Base-by-base conservation (phyloP, 1,140 invertebrate species). In the Araneus ventricosus region DNA sequence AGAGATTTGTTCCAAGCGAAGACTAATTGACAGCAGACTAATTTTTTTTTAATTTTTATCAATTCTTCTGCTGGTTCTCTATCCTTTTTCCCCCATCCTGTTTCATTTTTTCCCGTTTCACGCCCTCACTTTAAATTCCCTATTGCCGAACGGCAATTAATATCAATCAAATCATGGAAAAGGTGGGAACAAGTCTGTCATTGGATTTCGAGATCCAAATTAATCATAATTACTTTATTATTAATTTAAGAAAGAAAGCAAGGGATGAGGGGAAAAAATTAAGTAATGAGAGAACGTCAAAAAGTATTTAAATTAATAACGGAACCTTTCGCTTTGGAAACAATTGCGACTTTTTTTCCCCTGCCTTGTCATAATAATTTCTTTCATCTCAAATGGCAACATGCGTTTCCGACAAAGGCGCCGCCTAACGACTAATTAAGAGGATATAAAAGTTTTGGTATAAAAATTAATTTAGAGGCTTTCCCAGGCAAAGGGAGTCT, bases 231-330 rank as follows among this genome's bases (percentile, higher is more conserved):
- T 92, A 92, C 82, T 92, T 92, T 92, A 87, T 92, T 87, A 92
- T 92, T 92, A 92, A 92, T 92, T 92, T 87, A 92, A 92, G 90
- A 92, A 92, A 92, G 63, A 87, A 59, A 57, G 70, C 20, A 63
- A 79, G 41, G 17, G 22, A 34, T 34, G 39, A 59, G 63, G 7
- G n/a, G 57, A 92, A 92, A 92, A 92, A 92, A 92, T 92, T 92
- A 86, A 92, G 91, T 87, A 92, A 92, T 92, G 91, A 92, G 91
- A 87, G 84, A 87, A 75, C 59, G 91, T 92, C 91, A 92, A 92
- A 92, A 92, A 92, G 91, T 92, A 92, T 92, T 92, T 92, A 87
- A 92, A 92, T 92, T 92, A 92, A 92, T 92, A 92, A 92, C 91
- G 39, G 82, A 87, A 92, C 84, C 61, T 87, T 92, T 90, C 82